phyloP scores from a whole-genome alignment of 2,888 invertebrate genomes.

The Drosophila stalkeri region DNA sequence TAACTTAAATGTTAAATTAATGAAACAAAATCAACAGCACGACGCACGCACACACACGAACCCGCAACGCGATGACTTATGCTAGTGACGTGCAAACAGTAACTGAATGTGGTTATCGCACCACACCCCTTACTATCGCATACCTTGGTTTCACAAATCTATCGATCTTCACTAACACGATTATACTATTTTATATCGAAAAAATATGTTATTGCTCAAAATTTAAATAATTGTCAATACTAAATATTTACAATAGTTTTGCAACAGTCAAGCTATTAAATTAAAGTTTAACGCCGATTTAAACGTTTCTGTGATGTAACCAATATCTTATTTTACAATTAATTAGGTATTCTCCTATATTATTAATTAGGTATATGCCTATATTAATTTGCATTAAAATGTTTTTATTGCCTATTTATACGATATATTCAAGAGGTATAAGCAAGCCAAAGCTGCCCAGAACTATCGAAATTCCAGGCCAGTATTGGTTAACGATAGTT shows the following conservation, averaged over 20 bases:
- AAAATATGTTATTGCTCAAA: background rate
- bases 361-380: background rate
- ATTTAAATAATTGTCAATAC: background rate
- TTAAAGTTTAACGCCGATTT: background rate
- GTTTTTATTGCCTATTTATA: background rate
- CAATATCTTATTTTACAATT: background rate
- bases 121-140: constrained; percentile 51
- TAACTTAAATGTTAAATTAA: constrained; percentile 70
- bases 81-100: constrained; percentile 43
- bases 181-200: background rate
- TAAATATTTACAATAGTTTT: background rate
- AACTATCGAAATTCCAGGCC: background rate
- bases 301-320: too few relatives aligned
- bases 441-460: background rate
- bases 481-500: constrained; percentile 39
- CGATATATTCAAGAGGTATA: background rate
- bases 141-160: background rate
- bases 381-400: background rate
- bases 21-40: constrained; percentile 61
- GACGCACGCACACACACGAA: constrained; percentile 51
- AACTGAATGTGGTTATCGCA: constrained; percentile 53
- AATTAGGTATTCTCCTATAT: too few relatives aligned
- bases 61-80: constrained; percentile 75
- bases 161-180: constrained; percentile 25
- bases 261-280: too few relatives aligned